phyloP scores from a whole-genome alignment of 2,888 invertebrate species.

The Spicauda simplicius region DNA sequence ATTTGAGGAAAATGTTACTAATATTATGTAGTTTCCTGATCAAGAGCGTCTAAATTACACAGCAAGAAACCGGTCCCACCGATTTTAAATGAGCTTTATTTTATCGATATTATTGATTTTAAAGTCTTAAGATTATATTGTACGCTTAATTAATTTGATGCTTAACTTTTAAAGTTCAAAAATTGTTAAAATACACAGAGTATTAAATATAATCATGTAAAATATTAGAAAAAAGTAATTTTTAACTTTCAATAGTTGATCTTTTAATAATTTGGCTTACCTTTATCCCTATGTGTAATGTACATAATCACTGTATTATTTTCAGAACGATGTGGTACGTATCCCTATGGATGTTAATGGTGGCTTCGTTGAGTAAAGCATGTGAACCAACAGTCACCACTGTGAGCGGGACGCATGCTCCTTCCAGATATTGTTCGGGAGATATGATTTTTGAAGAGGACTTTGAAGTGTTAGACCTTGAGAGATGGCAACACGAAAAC shows the following conservation, averaged over 20 bases:
- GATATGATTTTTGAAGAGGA: slow-evolving; percentile 86
- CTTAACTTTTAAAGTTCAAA: too few species aligned
- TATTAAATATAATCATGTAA: too few species aligned
- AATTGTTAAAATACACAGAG: too few species aligned
- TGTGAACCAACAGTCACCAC: slow-evolving; percentile 18
- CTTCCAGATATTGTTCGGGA: slow-evolving; percentile 76
- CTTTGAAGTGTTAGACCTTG: slow-evolving; percentile 82
- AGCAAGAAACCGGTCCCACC: background rate
- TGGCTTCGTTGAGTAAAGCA: slow-evolving; percentile 4
- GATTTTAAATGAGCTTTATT: background rate
- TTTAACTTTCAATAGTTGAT: too few species aligned
- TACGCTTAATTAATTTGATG: background rate
- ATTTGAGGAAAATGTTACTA: background rate
- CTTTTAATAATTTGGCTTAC: too few species aligned
- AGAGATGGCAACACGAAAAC: slow-evolving; percentile 87
- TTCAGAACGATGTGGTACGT: slow-evolving; percentile 17
- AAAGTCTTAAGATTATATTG: background rate
- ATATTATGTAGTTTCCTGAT: background rate
- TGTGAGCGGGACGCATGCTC: slow-evolving; percentile 71
- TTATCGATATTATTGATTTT: background rate
- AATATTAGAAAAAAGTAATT: too few species aligned
- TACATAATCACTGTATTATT: background rate
- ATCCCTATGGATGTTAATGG: background rate
- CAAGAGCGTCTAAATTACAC: background rate
- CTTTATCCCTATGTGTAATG: too few species aligned